Conservation (phyloP, 2,113 vertebrate species). For the Herpetotheres cachinnans region DNA sequence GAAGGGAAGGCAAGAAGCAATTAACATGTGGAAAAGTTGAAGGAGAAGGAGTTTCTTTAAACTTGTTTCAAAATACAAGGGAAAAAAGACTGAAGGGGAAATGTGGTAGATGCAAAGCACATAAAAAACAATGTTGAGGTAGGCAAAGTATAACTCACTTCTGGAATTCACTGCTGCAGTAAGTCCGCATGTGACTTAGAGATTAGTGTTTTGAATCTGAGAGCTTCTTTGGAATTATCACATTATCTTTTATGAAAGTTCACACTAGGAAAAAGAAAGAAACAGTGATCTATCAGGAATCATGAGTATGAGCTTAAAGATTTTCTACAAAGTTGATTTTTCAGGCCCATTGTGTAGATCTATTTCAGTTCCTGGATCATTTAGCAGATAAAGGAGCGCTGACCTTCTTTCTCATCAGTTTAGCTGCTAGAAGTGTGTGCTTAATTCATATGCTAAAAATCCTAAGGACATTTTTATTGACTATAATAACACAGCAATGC, state of each 20-base stretch:
- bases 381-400: neutral
- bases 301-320: neutral
- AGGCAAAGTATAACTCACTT: neutral
- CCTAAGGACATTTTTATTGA: neutral
- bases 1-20: neutral
- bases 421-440: neutral
- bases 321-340: neutral
- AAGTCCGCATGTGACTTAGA: neutral
- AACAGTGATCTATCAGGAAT: neutral
- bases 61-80: neutral
- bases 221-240: neutral
- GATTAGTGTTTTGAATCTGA: neutral
- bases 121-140: neutral
- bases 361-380: neutral
- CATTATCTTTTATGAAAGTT: neutral
- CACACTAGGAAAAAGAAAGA: neutral
- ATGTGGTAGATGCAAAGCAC: neutral
- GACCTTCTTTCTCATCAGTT: neutral
- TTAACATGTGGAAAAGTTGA: neutral
- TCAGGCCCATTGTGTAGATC: neutral
- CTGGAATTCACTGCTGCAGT: neutral
- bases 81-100: neutral
- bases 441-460: slow-evolving; percentile 9
- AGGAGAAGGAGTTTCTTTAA: neutral
- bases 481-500: neutral